Evolutionary conservation across 2,888 invertebrate genomes (phyloP).

Genomic region (Orchestes rusci): DNA sequence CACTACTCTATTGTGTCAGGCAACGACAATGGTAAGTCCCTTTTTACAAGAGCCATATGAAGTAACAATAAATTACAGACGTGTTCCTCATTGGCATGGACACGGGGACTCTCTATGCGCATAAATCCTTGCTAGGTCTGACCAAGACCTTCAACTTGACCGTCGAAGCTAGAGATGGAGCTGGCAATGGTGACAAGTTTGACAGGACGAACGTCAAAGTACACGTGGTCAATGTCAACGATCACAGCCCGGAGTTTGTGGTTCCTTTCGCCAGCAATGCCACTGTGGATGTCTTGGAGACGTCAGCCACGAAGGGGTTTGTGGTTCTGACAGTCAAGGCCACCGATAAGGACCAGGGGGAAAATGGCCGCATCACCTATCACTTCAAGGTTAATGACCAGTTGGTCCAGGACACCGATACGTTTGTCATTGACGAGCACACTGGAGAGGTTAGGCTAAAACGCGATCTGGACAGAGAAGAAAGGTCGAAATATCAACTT

Average conservation of each 20-base stretch:
- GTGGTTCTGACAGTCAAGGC: slow-evolving; percentile 77
- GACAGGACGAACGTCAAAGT: slow-evolving; percentile 70
- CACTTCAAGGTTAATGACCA: slow-evolving; percentile 62
- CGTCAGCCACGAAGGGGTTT: slow-evolving; percentile 62
- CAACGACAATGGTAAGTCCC: slow-evolving; percentile 54
- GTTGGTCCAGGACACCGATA: slow-evolving; percentile 71
- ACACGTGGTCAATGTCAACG: slow-evolving; percentile 70
- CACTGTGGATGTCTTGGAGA: slow-evolving; percentile 77
- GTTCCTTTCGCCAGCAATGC: slow-evolving; percentile 68
- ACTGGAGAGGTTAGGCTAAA: slow-evolving; percentile 77
- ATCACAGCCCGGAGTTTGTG: slow-evolving; percentile 73
- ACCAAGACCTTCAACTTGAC: slow-evolving; percentile 47
- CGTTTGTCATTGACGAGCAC: slow-evolving; percentile 71
- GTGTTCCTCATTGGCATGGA: slow-evolving; percentile 68
- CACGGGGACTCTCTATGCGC: slow-evolving; percentile 77
- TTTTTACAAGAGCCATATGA: not conserved
- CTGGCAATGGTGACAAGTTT: slow-evolving; percentile 55
- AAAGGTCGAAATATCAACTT: slow-evolving; percentile 49
- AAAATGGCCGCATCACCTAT: slow-evolving; percentile 79
- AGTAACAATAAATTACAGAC: too few relatives aligned
- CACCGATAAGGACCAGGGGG: slow-evolving; percentile 71
- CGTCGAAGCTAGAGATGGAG: slow-evolving; percentile 64
- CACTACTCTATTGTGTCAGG: slow-evolving; percentile 65
- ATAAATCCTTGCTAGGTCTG: slow-evolving; percentile 61
- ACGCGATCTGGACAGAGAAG: slow-evolving; percentile 72